Conservation (phyloP, 2,888 invertebrate species). For the Cyclophora punctaria region DNA sequence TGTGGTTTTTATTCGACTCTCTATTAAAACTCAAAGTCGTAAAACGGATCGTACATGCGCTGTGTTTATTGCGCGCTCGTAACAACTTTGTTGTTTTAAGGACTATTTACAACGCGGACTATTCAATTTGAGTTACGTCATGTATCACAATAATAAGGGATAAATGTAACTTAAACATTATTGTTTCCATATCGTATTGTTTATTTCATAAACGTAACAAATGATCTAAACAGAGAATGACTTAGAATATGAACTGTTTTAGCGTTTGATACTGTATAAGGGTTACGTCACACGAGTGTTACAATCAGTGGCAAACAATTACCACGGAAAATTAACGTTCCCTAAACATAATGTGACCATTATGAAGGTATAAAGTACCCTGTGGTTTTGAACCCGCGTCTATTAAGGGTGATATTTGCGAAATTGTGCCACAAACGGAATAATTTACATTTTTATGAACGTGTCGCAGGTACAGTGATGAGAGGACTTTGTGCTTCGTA, state of each 20-base stretch:
- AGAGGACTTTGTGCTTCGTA: too few species aligned
- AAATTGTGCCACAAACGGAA: slow-evolving; percentile 24
- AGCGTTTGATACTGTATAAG: too few species aligned
- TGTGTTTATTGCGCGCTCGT: slow-evolving; percentile 17
- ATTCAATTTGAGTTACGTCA: too few species aligned
- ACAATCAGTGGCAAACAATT: slow-evolving; percentile 13
- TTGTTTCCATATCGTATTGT: too few species aligned
- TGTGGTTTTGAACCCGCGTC: slow-evolving; percentile 25
- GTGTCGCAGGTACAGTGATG: slow-evolving; percentile 19
- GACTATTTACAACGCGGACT: background rate
- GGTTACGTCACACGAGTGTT: too few species aligned
- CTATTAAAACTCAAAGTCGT: background rate
- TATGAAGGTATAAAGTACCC: slow-evolving; percentile 32
- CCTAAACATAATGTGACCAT: slow-evolving; percentile 31
- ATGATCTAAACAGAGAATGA: too few species aligned
- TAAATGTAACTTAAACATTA: too few species aligned
- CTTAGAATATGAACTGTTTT: too few species aligned
- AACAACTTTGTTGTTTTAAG: slow-evolving; percentile 16
- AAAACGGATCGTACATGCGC: slow-evolving; percentile 7
- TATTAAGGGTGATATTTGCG: slow-evolving; percentile 14
- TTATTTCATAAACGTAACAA: too few species aligned
- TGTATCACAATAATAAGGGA: too few species aligned
- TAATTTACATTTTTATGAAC: slow-evolving; percentile 44
- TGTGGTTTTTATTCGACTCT: slow-evolving; percentile 19
- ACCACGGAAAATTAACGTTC: slow-evolving; percentile 28